Percentiles rank a stretch among this genome's conserved stretches.
Evolutionary conservation across 1,140 invertebrate species (phyloP).

Genomic region (Caenorhabditis remanei): DNA sequence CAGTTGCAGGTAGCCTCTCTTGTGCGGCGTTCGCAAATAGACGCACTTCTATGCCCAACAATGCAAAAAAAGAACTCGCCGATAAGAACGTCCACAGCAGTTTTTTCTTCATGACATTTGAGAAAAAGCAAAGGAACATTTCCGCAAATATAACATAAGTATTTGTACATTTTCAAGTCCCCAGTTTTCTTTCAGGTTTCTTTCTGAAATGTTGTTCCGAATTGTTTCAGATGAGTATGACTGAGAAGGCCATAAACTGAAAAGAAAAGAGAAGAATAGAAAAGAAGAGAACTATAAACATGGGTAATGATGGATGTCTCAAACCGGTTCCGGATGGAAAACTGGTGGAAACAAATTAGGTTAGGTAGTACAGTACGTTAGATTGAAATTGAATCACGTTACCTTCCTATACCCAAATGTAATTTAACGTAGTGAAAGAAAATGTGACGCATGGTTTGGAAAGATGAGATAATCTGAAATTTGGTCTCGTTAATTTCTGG

Average conservation of each 20-base stretch:
- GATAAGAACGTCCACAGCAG: not conserved
- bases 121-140: constrained; percentile 37
- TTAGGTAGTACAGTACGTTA: constrained; percentile 1
- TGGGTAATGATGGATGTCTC: constrained; percentile 20
- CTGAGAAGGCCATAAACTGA: constrained; percentile 14
- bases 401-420: not conserved
- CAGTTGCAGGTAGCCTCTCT: not conserved
- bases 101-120: constrained; percentile 44
- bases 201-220: not conserved
- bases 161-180: not conserved
- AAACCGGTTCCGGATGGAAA: constrained; percentile 30
- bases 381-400: constrained; percentile 6
- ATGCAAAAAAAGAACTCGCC: not conserved
- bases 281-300: constrained; percentile 23
- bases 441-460: no score
- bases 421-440: not conserved
- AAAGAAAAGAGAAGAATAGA: not conserved
- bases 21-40: constrained; percentile 46
- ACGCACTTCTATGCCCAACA: not conserved
- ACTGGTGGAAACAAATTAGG: not conserved
- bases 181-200: not conserved
- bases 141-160: constrained; percentile 18
- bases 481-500: no score
- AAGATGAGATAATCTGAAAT: no score
- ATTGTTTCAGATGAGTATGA: constrained; percentile 18